Conservation (phyloP, 2,888 invertebrate species). For the Nemapogon koenigi region DNA sequence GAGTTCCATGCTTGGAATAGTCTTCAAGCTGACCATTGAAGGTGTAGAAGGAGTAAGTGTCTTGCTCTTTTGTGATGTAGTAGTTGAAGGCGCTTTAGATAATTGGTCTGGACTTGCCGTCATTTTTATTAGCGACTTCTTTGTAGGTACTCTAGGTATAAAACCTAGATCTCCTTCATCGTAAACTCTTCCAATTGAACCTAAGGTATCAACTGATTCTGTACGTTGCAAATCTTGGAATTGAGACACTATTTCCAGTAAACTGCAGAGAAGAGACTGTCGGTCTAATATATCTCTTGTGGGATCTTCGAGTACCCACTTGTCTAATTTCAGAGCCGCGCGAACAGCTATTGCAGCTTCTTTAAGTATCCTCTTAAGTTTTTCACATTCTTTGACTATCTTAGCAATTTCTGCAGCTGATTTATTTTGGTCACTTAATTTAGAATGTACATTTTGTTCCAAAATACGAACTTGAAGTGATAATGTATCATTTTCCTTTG, state of each 20-base stretch:
- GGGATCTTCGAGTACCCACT: conserved; percentile 38
- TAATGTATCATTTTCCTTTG: conserved; percentile 51
- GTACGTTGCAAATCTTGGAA: conserved; percentile 41
- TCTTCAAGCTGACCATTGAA: conserved; percentile 35
- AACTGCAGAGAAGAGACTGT: conserved; percentile 56
- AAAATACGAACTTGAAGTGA: conserved; percentile 49
- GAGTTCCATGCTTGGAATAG: conserved; percentile 40
- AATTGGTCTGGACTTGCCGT: conserved; percentile 15
- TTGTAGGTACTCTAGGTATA: conserved; percentile 52
- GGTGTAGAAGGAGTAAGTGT: conserved; percentile 17
- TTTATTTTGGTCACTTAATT: conserved; percentile 51
- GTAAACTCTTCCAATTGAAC: conserved; percentile 62
- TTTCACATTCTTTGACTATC: conserved; percentile 57
- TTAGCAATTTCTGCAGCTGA: conserved; percentile 46
- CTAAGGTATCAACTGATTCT: conserved; percentile 46
- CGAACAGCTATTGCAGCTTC: conserved; percentile 68
- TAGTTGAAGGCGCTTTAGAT: conserved; percentile 22
- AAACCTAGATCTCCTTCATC: conserved; percentile 72
- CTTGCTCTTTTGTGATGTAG: conserved; percentile 20
- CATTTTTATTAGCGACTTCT: conserved; percentile 24
- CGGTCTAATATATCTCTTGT: conserved; percentile 48
- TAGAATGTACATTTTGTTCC: conserved; percentile 64
- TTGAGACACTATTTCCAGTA: conserved; percentile 59
- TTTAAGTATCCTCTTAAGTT: conserved; percentile 63
- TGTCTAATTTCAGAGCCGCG: conserved; percentile 58